Conservation (phyloP, 1,140 invertebrate species). For the Drosophila yakuba region DNA sequence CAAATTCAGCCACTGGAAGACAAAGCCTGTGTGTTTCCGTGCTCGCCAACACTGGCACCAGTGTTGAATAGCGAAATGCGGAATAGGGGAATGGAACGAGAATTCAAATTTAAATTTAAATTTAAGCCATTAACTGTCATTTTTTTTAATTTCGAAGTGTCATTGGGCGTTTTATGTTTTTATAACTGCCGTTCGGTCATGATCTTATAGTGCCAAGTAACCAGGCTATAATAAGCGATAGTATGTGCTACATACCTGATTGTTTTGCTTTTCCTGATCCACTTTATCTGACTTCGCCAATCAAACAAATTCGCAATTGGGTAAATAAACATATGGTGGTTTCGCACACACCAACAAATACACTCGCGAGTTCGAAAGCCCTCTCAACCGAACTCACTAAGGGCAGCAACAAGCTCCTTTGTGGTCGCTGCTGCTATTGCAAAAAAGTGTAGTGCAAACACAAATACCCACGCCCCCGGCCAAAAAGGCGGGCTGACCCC, state of each 20-base stretch:
- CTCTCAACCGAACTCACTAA: slow-evolving; percentile 49
- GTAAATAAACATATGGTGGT: slow-evolving; percentile 4
- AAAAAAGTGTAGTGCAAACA: slow-evolving; percentile 55
- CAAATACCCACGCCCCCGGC: slow-evolving; percentile 51
- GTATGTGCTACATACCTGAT: too few relatives aligned
- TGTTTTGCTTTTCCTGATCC: slow-evolving; percentile 19
- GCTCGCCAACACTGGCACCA: background rate
- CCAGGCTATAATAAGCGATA: too few relatives aligned
- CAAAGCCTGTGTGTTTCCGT: background rate
- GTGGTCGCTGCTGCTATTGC: slow-evolving; percentile 46
- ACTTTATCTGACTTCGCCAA: slow-evolving; percentile 50
- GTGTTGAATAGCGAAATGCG: background rate
- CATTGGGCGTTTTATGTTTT: too few relatives aligned
- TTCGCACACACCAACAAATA: background rate
- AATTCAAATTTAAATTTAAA: slow-evolving; percentile 7
- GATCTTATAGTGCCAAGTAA: too few relatives aligned
- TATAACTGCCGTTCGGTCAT: too few relatives aligned
- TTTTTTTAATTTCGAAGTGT: too few relatives aligned
- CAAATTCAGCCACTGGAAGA: background rate
- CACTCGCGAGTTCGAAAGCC: background rate
- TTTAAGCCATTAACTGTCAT: background rate
- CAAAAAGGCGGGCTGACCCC: slow-evolving; percentile 12
- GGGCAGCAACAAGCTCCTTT: slow-evolving; percentile 42
- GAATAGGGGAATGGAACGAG: background rate
- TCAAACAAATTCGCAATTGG: slow-evolving; percentile 29